A percentile compares a stretch with the other conserved stretches of the same genome.
These are phyloP conservation scores for Nesogale talazaci DNA, from an alignment of 2,113 vertebrate genomes.

Conservation along the genomic window DNA sequence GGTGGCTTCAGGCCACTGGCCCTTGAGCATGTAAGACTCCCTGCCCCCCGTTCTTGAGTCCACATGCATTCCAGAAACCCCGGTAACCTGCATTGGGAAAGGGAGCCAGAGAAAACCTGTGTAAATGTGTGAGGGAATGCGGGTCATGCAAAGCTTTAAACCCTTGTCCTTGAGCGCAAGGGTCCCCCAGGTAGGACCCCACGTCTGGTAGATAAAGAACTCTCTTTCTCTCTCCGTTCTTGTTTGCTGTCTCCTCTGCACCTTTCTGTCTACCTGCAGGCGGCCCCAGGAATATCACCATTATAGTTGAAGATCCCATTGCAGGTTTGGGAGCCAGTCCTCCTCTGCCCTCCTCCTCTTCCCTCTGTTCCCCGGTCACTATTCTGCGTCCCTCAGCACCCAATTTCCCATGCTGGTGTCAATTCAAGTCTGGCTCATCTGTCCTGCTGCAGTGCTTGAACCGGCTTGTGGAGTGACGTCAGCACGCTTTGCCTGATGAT, in stretches of 20 bases:
- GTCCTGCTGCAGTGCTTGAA: neutral
- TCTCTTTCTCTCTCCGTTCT: slow-evolving; percentile 80
- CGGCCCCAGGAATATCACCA: slow-evolving; percentile 96
- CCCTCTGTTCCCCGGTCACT: slow-evolving; percentile 66
- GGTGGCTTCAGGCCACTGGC: neutral
- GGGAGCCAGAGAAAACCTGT: slow-evolving; percentile 7
- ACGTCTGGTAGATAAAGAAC: slow-evolving; percentile 68
- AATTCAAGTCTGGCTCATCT: slow-evolving; percentile 74
- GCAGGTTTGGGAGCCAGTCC: slow-evolving; percentile 94
- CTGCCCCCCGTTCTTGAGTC: slow-evolving; percentile 49
- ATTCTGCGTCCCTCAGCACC: slow-evolving; percentile 74
- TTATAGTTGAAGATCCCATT: slow-evolving; percentile 98
- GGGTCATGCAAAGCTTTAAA: neutral
- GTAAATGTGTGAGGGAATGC: neutral
- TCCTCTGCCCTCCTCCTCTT: slow-evolving; percentile 7
- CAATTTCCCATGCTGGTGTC: slow-evolving; percentile 81
- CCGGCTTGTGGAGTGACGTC: neutral
- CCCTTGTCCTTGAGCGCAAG: neutral
- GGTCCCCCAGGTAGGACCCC: slow-evolving; percentile 43
- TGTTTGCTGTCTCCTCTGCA: slow-evolving; percentile 73
- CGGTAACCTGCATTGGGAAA: slow-evolving; percentile 41
- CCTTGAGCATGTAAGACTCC: slow-evolving; percentile 11
- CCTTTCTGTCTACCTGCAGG: slow-evolving; percentile 84
- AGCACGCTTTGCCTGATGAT: neutral
- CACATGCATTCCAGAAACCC: slow-evolving; percentile 55